A percentile compares a stretch with the other conserved stretches of the same genome.
Evolutionary conservation across 2,113 vertebrate species (phyloP).

Genomic region (Pseudorectes ferrugineus): DNA sequence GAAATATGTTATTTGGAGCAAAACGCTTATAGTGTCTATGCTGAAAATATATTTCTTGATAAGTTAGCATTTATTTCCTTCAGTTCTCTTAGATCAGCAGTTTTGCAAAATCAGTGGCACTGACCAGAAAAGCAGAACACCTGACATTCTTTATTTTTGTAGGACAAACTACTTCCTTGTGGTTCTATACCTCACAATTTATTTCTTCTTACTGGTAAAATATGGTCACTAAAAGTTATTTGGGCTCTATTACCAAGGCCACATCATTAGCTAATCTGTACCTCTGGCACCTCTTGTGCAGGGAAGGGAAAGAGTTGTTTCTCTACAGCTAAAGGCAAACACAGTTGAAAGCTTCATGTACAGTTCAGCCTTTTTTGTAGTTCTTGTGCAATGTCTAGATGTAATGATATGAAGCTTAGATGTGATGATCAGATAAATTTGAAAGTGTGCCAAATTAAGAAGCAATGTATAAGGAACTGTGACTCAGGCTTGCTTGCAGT

Average conservation of each 20-base stretch:
- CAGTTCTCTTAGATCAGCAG: background rate
- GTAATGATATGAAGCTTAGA: background rate
- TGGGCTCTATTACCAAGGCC: background rate
- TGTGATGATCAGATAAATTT: background rate
- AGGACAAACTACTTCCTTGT: background rate
- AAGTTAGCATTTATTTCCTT: background rate
- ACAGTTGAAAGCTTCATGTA: background rate
- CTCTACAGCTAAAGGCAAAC: background rate
- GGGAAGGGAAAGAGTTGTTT: background rate
- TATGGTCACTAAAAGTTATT: background rate
- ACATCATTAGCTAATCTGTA: background rate
- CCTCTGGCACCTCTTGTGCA: background rate
- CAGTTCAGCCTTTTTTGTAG: background rate
- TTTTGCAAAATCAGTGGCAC: background rate
- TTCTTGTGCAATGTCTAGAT: background rate
- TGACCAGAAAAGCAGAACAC: background rate
- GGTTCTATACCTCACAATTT: background rate
- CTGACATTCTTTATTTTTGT: background rate
- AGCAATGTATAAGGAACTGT: background rate
- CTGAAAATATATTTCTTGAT: background rate
- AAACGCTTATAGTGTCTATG: background rate
- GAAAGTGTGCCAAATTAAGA: background rate
- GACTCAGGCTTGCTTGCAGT: background rate
- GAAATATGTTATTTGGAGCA: background rate
- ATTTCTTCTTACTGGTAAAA: background rate